Evolutionary conservation across 2,888 invertebrate species (phyloP).

Genomic region (Platycheirus albimanus): DNA sequence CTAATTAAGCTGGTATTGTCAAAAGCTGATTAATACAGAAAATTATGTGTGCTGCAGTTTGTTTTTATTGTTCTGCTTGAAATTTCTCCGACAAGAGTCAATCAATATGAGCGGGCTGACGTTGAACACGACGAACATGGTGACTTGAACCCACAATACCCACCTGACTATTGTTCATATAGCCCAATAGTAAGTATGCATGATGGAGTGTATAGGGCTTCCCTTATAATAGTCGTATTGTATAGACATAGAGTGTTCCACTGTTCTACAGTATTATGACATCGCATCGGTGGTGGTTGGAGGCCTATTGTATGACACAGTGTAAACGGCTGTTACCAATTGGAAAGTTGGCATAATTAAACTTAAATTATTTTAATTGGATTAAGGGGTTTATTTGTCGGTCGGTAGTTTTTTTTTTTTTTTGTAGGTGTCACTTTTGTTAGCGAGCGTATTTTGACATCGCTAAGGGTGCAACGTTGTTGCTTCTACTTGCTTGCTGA

Average conservation of each 20-base stretch:
- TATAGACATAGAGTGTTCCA: neutral
- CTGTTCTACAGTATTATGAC: slow-evolving; percentile 39
- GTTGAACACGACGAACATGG: too few species aligned
- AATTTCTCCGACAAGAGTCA: neutral
- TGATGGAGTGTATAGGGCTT: slow-evolving; percentile 47
- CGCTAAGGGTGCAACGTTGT: slow-evolving; percentile 37
- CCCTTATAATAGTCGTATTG: slow-evolving; percentile 8
- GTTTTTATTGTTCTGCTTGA: neutral
- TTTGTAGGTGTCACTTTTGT: slow-evolving; percentile 29
- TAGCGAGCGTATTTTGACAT: slow-evolving; percentile 56
- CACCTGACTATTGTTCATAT: slow-evolving; percentile 29
- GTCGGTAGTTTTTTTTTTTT: slow-evolving; percentile 34
- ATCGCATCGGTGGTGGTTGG: too few species aligned
- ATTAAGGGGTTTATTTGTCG: slow-evolving; percentile 54
- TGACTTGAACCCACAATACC: neutral
- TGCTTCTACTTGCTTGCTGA: neutral
- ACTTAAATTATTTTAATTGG: slow-evolving; percentile 72
- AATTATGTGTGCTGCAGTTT: slow-evolving; percentile 13
- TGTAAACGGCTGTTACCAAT: slow-evolving; percentile 55
- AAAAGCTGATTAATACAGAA: slow-evolving; percentile 45
- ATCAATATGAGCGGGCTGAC: slow-evolving; percentile 53
- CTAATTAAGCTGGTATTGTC: slow-evolving; percentile 50
- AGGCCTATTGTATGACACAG: slow-evolving; percentile 36
- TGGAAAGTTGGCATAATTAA: slow-evolving; percentile 66
- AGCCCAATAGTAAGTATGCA: too few species aligned